Evolutionary conservation across 2,888 invertebrate species (phyloP), one percentile per base, ranked within the genome.

Genomic region (Venusia cambrica): DNA sequence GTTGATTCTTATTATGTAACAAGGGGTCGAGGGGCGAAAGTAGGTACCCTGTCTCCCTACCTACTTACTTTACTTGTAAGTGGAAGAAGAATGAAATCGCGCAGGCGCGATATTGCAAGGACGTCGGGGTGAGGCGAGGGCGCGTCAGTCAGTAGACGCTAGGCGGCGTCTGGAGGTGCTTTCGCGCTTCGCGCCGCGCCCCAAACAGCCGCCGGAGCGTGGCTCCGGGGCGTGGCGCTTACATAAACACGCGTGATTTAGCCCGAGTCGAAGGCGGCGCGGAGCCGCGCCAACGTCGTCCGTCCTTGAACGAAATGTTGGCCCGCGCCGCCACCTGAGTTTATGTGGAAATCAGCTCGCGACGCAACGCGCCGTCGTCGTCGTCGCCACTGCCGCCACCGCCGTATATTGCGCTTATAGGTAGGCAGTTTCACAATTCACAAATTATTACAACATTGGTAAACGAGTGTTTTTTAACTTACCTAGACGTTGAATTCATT

Each of bases 211-310:
- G n/a, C n/a, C 71, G 66, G 59, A 79, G 79, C 77, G 83, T 80
- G 85, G 84, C 85, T 79, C 39, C 84, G 85, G 87, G 87, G 87
- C 85, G 87, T 87, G 87, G 85, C 87, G 87, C 84, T 85, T 85
- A 87, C 84, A 81, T 85, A 84, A 85, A 87, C 85, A 87, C 79
- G 84, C 80, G 80, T 74, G 74, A 62, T 63, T 57, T 56, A 59
- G 62, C 57, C 64, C 63, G 63, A 59, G 68, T 61, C 62, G 60
- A 69, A 61, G 74, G 77, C 74, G 78, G 76, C 75, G 76, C 76
- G 75, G 72, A 52, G 73, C 80, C 75, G 74, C 74, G 68, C 71
- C 73, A 75, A 71, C 72, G 70, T n/a, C n/a, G n/a, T 80, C 83
- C 84, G 83, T 84, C 84, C 81, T 54, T 66, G 71, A 69, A 62